phyloP scores from a whole-genome alignment of 2,888 invertebrate species.

The Digitonthophagus gazella region DNA sequence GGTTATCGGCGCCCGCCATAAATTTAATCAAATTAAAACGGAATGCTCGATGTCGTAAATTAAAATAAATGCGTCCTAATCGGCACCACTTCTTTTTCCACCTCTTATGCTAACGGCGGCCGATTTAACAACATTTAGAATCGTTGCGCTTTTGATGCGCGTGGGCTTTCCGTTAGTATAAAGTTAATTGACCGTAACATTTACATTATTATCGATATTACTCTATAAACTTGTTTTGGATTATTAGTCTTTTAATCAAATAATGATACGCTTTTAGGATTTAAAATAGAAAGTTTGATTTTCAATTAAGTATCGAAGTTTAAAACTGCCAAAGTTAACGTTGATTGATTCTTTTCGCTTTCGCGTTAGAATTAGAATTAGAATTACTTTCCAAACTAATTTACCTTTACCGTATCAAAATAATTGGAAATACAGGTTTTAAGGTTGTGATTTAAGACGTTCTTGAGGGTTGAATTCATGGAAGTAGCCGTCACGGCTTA shows the following conservation, averaged over 20 bases:
- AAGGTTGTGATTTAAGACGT: neutral
- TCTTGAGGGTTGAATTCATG: neutral
- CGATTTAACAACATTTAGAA: slow-evolving; percentile 10
- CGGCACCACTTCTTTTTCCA: neutral
- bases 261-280: neutral
- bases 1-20: slow-evolving; percentile 21
- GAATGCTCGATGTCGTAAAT: slow-evolving; percentile 23
- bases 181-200: neutral
- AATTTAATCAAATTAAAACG: slow-evolving; percentile 28
- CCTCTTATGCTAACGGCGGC: neutral
- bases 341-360: slow-evolving; percentile 34
- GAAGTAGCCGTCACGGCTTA: neutral
- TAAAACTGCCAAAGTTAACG: slow-evolving; percentile 35
- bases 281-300: neutral
- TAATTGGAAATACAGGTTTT: neutral
- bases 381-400: slow-evolving; percentile 30
- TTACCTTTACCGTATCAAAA: slow-evolving; percentile 19
- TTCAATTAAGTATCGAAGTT: slow-evolving; percentile 23
- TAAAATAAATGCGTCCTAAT: slow-evolving; percentile 20
- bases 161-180: neutral
- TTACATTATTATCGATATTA: neutral
- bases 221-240: neutral
- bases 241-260: neutral
- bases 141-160: neutral
- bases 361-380: slow-evolving; percentile 28